Base-by-base conservation (phyloP, 2,797 vertebrate genomes). In the Sebastolobus alascanus region DNA sequence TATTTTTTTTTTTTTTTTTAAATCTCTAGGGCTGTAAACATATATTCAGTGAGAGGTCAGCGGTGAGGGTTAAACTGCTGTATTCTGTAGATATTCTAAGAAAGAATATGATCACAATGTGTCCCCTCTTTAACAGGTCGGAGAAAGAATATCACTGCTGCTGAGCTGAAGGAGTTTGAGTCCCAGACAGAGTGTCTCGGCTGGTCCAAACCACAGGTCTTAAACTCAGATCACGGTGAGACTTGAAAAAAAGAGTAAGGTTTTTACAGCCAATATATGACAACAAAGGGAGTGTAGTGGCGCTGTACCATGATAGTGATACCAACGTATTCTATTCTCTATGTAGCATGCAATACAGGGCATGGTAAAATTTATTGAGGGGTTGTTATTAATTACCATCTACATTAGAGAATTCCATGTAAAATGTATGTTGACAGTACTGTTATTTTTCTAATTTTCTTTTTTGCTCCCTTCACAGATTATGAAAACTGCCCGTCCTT, bases 121-220 rank as follows among this genome's bases (percentile, higher is more conserved):
- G 22, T 56, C 11, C n/a, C 56, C 31, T 79, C 13, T 46, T 84
- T 2, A 43, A 8, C 75, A 92, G 89, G 91, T 68, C 77, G 22
- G 37, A 86, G 87, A 80, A 12, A 31, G 16, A 38, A 0, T 3
- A 0, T 91, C 61, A 63, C 66, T 60, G 58, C 40, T 46, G 79
- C 63, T 58, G 85, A 92, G 43, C 33, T 90, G 54, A 67, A 6
- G 22, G 87, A 88, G 84, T 92, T 89, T 83, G 52, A 82, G 77
- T 18, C 4, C 10, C 90, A 88, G 55, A 6, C 50, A 22, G 1
- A 58, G 16, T 90, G 87, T 61, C 6, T 70, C 3, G 25, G 31
- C 5, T 75, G 64, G 74, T 6, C 18, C 27, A 76, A 83, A 59
- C 59, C 76, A 0, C 2, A 38, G 22, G 1, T 73, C 10, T 2